phyloP scores from a whole-genome alignment of 2,797 vertebrate genomes.

The Parambassis ranga region DNA sequence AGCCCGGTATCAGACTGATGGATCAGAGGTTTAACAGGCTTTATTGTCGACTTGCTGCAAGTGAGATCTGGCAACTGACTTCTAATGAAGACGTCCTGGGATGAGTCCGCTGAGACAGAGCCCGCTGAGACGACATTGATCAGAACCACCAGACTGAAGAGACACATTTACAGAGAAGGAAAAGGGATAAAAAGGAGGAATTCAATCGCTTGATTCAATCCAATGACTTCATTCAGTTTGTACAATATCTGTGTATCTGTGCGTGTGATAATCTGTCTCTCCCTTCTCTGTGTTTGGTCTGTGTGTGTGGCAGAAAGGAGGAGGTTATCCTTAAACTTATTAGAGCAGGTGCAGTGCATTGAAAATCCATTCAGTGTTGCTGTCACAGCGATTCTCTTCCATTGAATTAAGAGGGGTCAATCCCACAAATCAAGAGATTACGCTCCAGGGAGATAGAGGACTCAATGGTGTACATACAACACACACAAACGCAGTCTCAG shows the following conservation, averaged over 20 bases:
- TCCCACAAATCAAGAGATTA: constrained; percentile 79
- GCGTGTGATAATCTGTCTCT: constrained; percentile 34
- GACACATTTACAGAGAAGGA: constrained; percentile 28
- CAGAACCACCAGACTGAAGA: constrained; percentile 42
- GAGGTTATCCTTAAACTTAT: constrained; percentile 74
- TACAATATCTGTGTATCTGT: constrained; percentile 49
- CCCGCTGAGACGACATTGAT: constrained; percentile 49
- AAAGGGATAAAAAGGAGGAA: constrained; percentile 25
- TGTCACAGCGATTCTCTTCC: constrained; percentile 78
- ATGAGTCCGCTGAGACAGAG: constrained; percentile 38
- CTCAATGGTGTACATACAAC: constrained; percentile 22
- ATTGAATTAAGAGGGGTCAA: constrained; percentile 80
- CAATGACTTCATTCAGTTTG: constrained; percentile 46
- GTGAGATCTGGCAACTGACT: constrained; percentile 31
- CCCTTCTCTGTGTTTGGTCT: constrained; percentile 10
- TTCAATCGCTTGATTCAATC: constrained; percentile 35
- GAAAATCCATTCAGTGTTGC: constrained; percentile 78
- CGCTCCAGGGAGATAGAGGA: constrained; percentile 54
- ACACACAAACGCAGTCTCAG: neutral
- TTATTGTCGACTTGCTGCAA: constrained; percentile 10
- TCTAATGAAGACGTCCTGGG: constrained; percentile 44
- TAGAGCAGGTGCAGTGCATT: constrained; percentile 73
- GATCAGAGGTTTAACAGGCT: constrained; percentile 40
- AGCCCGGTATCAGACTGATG: constrained; percentile 32
- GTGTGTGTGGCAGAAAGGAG: constrained; percentile 21